These are phyloP conservation scores for Tridacna gigas DNA, from an alignment of 2,888 invertebrate genomes.

Conservation along the genomic window DNA sequence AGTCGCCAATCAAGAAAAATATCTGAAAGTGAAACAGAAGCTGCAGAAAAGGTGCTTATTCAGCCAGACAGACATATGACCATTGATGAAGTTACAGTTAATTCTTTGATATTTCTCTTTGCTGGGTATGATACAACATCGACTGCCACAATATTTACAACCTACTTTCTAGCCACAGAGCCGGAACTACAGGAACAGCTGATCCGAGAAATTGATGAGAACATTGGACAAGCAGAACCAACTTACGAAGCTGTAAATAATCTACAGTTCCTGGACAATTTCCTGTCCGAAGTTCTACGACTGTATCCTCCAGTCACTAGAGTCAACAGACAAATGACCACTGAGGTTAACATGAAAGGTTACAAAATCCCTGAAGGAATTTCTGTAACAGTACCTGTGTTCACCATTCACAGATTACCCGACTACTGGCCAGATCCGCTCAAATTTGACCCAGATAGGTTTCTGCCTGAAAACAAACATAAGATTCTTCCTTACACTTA, in stretches of 20 bases:
- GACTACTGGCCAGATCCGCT: conserved; percentile 64
- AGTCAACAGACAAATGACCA: conserved; percentile 43
- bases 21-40: conserved; percentile 2
- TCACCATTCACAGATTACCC: conserved; percentile 48
- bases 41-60: conserved; percentile 1
- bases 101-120: conserved; percentile 56
- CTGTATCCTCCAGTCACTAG: conserved; percentile 64
- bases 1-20: conserved; percentile 12
- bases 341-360: conserved; percentile 24
- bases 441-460: conserved; percentile 56
- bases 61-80: conserved; percentile 49
- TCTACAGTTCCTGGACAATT: conserved; percentile 65
- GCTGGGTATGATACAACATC: conserved; percentile 61
- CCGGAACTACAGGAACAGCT: conserved; percentile 51
- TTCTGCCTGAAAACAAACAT: conserved; percentile 52
- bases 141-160: conserved; percentile 47
- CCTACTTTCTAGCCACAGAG: conserved; percentile 55
- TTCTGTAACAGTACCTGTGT: conserved; percentile 52
- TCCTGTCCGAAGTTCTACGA: conserved; percentile 66
- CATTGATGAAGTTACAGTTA: conserved; percentile 54
- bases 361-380: conserved; percentile 42
- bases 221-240: conserved; percentile 49
- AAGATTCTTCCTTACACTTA: conserved; percentile 53
- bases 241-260: conserved; percentile 63
- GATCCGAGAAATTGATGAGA: conserved; percentile 42